Base-by-base conservation (phyloP, 1,140 invertebrate species). In the Zaprionus davidi region DNA sequence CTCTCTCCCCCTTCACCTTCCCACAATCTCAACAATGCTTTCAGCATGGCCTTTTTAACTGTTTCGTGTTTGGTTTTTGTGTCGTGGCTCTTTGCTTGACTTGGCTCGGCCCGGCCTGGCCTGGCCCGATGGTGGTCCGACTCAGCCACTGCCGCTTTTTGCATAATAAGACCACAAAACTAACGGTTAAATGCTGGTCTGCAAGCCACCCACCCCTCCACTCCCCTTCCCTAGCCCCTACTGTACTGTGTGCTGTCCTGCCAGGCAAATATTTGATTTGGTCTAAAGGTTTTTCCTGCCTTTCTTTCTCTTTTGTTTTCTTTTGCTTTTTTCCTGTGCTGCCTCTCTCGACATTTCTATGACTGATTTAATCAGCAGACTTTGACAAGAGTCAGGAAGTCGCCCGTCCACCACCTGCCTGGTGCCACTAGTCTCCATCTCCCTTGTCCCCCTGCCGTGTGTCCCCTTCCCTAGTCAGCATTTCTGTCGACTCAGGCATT, bases 281-380 rank as follows among this genome's bases (percentile, higher is more conserved):
- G 85, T 88, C 84, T 81, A 88, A 88, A 88, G 78, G 84, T 81
- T 78, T 90, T 86, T 72, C 63, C 38, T 44, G 15, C 41, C 36
- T 59, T 62, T 38, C 57, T 59, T 17, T 36, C 62, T 22, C 22
- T 49, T 70, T 58, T 59, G 28, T 71, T 44, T 78, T 55, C 64
- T 56, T 60, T 46, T 67, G 63, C 9, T 31, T 11, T 34, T 34
- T 34, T 11, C 9, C 31, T 60, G 5, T 72, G 64, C 41, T 77
- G 64, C 55, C 69, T 76, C 69, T 76, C 57, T 81, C 79, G 76
- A 81, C 82, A 81, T 86, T 90, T 90, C 86, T 90, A 90, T 90
- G 86, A 90, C 85, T 90, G 85, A 90, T 90, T 90, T 90, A 90
- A 90, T 90, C 85, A 90, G 86, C 86, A 85, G 84, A 90, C 86